phyloP scores from a whole-genome alignment of 2,888 invertebrate genomes.

The Zhengitettix transpicula region DNA sequence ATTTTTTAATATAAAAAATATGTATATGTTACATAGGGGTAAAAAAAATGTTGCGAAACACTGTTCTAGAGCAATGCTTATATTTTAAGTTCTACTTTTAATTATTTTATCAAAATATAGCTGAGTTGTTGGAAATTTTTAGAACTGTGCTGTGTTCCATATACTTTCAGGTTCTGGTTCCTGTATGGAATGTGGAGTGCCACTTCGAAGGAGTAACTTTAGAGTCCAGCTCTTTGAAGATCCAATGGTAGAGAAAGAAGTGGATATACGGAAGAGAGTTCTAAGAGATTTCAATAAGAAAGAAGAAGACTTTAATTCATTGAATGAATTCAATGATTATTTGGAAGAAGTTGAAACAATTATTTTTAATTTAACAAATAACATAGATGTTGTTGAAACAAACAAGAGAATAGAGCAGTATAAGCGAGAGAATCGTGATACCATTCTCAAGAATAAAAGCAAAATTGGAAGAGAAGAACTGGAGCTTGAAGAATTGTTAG shows the following conservation, averaged over 20 bases:
- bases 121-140: too few species aligned
- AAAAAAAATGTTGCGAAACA: too few species aligned
- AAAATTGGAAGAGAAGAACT: conserved; percentile 64
- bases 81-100: too few species aligned
- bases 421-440: conserved; percentile 75
- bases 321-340: conserved; percentile 88
- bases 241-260: conserved; percentile 90
- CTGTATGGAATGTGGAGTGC: conserved; percentile 86
- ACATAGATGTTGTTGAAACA: conserved; percentile 74
- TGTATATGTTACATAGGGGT: too few species aligned
- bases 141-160: background rate
- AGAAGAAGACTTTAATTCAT: conserved; percentile 75
- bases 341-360: conserved; percentile 88
- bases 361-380: conserved; percentile 77
- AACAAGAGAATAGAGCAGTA: conserved; percentile 82
- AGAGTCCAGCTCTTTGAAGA: conserved; percentile 94
- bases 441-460: conserved; percentile 63
- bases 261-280: conserved; percentile 80
- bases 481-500: conserved; percentile 70
- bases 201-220: conserved; percentile 75
- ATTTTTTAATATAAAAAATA: too few species aligned
- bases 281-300: conserved; percentile 85
- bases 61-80: too few species aligned
- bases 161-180: conserved; percentile 61
- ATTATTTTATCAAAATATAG: too few species aligned